Conservation (phyloP, 1,140 invertebrate genomes). For the Bombus terrestris region DNA sequence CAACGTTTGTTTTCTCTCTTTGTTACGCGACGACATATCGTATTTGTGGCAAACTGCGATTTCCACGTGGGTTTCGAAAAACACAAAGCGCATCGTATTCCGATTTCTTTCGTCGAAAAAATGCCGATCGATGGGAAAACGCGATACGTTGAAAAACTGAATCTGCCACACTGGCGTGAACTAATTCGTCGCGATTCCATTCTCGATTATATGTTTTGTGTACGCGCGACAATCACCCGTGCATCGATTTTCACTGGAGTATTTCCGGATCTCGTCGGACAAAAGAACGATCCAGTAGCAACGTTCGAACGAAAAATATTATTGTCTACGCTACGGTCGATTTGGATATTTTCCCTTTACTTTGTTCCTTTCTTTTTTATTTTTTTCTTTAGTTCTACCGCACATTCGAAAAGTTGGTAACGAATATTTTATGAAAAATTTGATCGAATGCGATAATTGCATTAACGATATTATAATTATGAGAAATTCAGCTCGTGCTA, state of each 20-base stretch:
- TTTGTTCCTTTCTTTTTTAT: not conserved
- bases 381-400: no score
- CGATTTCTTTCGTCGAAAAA: not conserved
- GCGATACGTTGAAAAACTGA: not conserved
- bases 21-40: not conserved
- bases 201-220: not conserved
- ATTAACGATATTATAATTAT: no score
- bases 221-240: not conserved
- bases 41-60: not conserved
- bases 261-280: not conserved
- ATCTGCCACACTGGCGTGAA: not conserved
- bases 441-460: no score
- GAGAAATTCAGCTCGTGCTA: no score
- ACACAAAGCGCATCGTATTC: not conserved
- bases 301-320: not conserved
- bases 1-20: not conserved
- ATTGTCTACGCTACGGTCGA: not conserved
- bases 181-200: not conserved
- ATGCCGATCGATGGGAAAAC: not conserved
- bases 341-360: not conserved
- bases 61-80: not conserved
- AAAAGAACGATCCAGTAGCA: not conserved
- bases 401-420: no score
- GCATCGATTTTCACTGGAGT: not conserved
- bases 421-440: no score